phyloP scores from a whole-genome alignment of 2,888 invertebrate genomes.

The Andrena trimmerana region DNA sequence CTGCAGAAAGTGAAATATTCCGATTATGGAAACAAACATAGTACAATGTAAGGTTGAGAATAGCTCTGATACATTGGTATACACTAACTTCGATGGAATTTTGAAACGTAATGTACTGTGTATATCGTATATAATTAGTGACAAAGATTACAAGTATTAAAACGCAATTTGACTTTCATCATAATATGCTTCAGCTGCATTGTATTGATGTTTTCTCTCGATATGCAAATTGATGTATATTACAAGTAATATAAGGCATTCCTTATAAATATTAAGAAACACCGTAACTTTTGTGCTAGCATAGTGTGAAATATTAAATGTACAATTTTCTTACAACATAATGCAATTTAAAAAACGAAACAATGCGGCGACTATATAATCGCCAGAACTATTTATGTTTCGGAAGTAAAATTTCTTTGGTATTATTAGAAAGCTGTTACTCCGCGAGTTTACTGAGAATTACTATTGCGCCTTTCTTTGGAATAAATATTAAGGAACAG shows the following conservation, averaged over 20 bases:
- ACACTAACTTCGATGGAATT: constrained; percentile 29
- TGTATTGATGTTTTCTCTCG: constrained; percentile 46
- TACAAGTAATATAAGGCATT: constrained; percentile 34
- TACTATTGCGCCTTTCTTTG: constrained; percentile 5
- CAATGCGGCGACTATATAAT: constrained; percentile 14
- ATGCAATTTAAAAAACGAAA: constrained; percentile 35
- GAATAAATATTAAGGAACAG: constrained; percentile 7
- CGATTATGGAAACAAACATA: constrained; percentile 19
- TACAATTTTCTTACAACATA: constrained; percentile 32
- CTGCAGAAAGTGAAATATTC: constrained; percentile 11
- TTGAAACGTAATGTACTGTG: constrained; percentile 2
- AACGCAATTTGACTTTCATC: constrained; percentile 23
- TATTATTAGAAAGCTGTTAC: constrained; percentile 15
- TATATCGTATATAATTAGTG: constrained; percentile 13
- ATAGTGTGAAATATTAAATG: constrained; percentile 30
- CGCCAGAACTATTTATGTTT: constrained; percentile 6
- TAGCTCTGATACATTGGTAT: constrained; percentile 29
- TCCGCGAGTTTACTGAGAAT: constrained; percentile 7
- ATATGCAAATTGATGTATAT: constrained; percentile 43
- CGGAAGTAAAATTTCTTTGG: constrained; percentile 9
- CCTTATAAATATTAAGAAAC: constrained; percentile 21
- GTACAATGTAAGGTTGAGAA: constrained; percentile 33
- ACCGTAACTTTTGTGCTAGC: constrained; percentile 28
- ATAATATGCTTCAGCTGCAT: constrained; percentile 31
- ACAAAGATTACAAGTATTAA: constrained; percentile 14